Evolutionary conservation across 2,797 vertebrate genomes (phyloP), one percentile per base, ranked within the genome.

Genomic region (Dromococcyx pavoninus): DNA sequence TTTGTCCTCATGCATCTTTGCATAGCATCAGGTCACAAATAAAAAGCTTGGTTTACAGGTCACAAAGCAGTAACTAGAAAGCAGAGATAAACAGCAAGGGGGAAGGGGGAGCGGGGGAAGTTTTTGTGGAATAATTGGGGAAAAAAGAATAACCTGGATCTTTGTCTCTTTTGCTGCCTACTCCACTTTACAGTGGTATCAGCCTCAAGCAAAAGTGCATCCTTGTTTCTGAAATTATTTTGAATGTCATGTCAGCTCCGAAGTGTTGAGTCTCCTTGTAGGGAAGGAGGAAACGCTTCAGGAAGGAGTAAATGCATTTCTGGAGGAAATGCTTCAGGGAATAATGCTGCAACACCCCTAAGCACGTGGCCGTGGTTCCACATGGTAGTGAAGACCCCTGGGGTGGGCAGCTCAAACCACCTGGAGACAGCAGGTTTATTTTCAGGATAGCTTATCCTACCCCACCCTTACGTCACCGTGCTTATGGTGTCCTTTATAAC

Each of bases 11-110:
- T 48, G 60, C 50, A 61, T 71, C 67, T 97, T 95, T 89, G 91
- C 88, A 74, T 53, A 76, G 67, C 91, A 96, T 94, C 66, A 91
- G 37, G 69, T 81, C 23, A 57, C 32, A 95, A 94, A 95, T 86
- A 80, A 72, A 84, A 58, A 43, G 17, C 21, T 48, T 48, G 9
- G 3, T 37, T 91, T 75, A 21, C 57, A 25, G 23, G 41, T 86
- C 89, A 95, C 54, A 82, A 79, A 78, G 58, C n/a, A 37, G 78
- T 50, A 71, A 89, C 72, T 93, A 90, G 84, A 95, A 75, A 88
- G 74, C 50, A 74, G 69, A 87, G 65, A 67, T 69, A 88, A 95
- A 57, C 21, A 37, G 41, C 39, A 11, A 24, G 25, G 13, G 2
- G 28, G 13, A 25, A 28, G 6, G n/a, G 32, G 11, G 24, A 24